Evolutionary conservation across 2,113 vertebrate genomes (phyloP).

Genomic region (Saimiri boliviensis): DNA sequence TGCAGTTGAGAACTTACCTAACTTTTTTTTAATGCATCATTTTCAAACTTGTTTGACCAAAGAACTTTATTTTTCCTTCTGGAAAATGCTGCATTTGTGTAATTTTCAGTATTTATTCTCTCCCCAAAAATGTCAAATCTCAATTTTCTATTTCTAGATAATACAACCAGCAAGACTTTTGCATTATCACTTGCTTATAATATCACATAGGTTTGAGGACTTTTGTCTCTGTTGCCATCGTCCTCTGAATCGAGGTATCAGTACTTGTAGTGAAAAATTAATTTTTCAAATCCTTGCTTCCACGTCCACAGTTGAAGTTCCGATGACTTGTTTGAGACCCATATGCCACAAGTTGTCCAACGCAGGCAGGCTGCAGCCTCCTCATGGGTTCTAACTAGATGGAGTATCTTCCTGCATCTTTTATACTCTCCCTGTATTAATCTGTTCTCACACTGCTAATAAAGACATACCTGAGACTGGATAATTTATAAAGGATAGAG

Average conservation of each 20-base stretch:
- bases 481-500: no score
- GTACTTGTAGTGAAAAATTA: accelerated
- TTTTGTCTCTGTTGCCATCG: neutral
- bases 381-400: no score
- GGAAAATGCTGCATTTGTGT: neutral
- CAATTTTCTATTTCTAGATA: accelerated
- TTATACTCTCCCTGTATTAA: accelerated
- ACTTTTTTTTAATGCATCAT: neutral
- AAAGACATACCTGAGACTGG: no score
- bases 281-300: neutral
- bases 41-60: neutral
- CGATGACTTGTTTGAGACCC: accelerated
- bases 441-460: no score
- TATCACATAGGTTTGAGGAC: no score
- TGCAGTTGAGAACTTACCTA: accelerated
- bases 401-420: neutral
- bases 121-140: neutral
- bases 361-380: neutral
- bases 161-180: accelerated
- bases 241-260: neutral
- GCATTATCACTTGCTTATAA: accelerated
- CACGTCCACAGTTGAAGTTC: neutral
- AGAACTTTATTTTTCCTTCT: neutral
- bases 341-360: neutral
- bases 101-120: no score